These are phyloP conservation scores for Brachionus manjavacas DNA, from an alignment of 1,140 invertebrate species.

Conservation along the genomic window DNA sequence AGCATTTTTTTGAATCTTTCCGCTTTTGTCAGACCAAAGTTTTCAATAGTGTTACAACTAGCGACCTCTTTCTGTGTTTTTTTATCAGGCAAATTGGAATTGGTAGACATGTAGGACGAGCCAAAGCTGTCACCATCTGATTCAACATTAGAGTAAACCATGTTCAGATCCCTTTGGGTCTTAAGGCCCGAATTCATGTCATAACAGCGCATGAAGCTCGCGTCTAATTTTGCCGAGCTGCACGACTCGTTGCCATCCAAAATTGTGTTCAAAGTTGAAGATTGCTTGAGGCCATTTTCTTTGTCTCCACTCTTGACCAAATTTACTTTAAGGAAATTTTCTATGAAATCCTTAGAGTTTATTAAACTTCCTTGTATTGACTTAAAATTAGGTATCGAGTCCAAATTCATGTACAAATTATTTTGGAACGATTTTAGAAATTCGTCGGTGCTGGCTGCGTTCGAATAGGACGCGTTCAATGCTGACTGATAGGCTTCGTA, in stretches of 20 bases:
- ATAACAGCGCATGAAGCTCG: slow-evolving; percentile 33
- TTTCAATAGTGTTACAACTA: neutral
- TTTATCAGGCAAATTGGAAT: slow-evolving; percentile 11
- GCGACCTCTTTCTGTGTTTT: neutral
- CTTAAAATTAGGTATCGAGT: slow-evolving; percentile 22
- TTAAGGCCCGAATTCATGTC: neutral
- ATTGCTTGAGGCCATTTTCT: neutral
- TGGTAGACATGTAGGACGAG: slow-evolving; percentile 8
- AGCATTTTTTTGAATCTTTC: slow-evolving; percentile 29
- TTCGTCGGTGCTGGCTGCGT: neutral
- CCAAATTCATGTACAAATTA: slow-evolving; percentile 31
- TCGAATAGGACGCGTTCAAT: neutral
- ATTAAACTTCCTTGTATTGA: slow-evolving; percentile 22
- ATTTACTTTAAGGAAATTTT: slow-evolving; percentile 28
- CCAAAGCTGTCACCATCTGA: neutral
- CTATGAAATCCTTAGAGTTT: slow-evolving; percentile 21
- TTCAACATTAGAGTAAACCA: slow-evolving; percentile 33
- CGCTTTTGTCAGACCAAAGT: slow-evolving; percentile 8
- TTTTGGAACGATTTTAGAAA: slow-evolving; percentile 30
- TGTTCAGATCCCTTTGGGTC: neutral
- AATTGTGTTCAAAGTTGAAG: neutral
- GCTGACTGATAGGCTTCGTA: slow-evolving; percentile 31
- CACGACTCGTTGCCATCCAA: neutral
- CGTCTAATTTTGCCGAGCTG: slow-evolving; percentile 1
- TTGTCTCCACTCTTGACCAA: neutral